phyloP scores from a whole-genome alignment of 1,140 invertebrate genomes.

The Chironomus striatipennis region DNA sequence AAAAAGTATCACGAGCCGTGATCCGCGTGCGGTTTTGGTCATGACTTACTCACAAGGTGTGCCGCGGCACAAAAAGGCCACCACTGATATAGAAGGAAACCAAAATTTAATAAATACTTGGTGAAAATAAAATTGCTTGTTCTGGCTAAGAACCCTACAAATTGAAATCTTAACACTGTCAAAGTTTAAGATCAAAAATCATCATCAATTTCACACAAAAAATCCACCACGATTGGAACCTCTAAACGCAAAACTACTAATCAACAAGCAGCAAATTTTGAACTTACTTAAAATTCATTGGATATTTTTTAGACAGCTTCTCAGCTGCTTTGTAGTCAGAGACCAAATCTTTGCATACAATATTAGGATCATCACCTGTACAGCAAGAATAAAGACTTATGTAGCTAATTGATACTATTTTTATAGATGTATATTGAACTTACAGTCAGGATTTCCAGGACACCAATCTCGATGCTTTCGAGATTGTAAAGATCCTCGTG shows the following conservation, averaged over 20 bases:
- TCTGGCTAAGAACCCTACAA: no score
- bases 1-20: no score
- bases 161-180: no score
- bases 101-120: no score
- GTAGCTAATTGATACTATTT: background rate
- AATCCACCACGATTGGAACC: no score
- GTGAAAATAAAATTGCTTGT: no score
- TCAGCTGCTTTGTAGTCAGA: conserved; percentile 70
- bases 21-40: no score
- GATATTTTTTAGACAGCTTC: conserved; percentile 55
- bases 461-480: conserved; percentile 78
- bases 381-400: background rate
- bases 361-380: conserved; percentile 51
- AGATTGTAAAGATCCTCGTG: conserved; percentile 76
- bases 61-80: no score
- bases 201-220: no score
- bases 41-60: no score
- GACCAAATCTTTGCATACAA: conserved; percentile 73
- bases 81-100: no score
- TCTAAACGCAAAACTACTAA: background rate
- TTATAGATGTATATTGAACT: background rate
- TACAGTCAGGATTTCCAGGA: conserved; percentile 67
- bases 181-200: no score
- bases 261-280: background rate
- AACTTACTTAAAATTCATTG: conserved; percentile 59